phyloP scores from a whole-genome alignment of 2,113 vertebrate species.

The Puntigrus tetrazona region DNA sequence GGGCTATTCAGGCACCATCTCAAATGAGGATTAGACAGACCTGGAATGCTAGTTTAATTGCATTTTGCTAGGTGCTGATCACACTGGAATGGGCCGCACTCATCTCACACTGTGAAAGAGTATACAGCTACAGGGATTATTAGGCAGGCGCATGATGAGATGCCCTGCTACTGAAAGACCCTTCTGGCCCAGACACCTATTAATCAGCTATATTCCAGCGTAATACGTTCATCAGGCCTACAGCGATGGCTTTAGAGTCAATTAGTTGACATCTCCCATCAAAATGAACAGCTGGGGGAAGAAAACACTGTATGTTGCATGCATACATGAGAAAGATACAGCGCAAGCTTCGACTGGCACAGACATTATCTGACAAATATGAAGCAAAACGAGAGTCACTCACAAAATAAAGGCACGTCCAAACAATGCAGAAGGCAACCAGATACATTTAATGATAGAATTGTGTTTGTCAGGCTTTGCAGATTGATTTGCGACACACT shows the following conservation, averaged over 20 bases:
- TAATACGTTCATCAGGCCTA: constrained; percentile 36
- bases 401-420: constrained; percentile 9
- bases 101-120: constrained; percentile 6
- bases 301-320: constrained; percentile 22
- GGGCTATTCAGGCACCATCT: constrained; percentile 28
- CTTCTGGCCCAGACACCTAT: constrained; percentile 12
- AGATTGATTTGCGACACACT: constrained; percentile 47
- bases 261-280: constrained; percentile 32
- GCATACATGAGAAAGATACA: neutral
- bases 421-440: constrained; percentile 66
- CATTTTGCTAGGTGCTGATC: constrained; percentile 42
- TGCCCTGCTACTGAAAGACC: constrained; percentile 8
- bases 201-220: constrained; percentile 46
- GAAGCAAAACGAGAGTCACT: constrained; percentile 16
- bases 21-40: constrained; percentile 47
- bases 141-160: constrained; percentile 28
- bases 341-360: neutral
- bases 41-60: constrained; percentile 47
- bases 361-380: constrained; percentile 36
- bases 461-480: constrained; percentile 50
- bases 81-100: constrained; percentile 4
- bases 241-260: constrained; percentile 47
- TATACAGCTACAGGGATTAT: constrained; percentile 40
- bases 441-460: constrained; percentile 72
- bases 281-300: constrained; percentile 3